These are phyloP conservation scores for Darevskia mixta DNA, from an alignment of 2,797 vertebrate species.

Conservation along the genomic window DNA sequence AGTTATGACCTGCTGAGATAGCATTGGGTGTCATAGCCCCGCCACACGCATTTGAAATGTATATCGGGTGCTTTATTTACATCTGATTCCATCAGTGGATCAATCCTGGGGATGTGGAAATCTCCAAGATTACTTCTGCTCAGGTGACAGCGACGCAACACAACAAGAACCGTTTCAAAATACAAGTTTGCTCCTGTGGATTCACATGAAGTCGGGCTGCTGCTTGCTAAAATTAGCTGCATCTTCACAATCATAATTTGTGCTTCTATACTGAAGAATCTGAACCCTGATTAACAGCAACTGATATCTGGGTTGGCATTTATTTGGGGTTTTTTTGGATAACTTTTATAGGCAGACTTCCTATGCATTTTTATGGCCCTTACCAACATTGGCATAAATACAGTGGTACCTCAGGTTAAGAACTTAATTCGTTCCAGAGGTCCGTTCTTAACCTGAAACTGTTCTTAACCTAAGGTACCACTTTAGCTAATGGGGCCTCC, in stretches of 20 bases:
- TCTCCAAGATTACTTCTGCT: slow-evolving; percentile 15
- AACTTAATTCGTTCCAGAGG: no score
- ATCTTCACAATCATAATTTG: not conserved
- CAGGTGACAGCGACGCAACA: not conserved
- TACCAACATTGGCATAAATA: not conserved
- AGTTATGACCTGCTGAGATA: not conserved
- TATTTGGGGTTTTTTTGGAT: not conserved
- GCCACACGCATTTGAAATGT: not conserved
- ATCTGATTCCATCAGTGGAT: not conserved
- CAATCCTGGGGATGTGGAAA: not conserved
- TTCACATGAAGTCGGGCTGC: not conserved
- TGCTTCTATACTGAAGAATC: not conserved
- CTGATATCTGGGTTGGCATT: not conserved
- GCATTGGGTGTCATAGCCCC: not conserved
- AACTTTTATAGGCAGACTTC: not conserved
- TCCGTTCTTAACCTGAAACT: no score
- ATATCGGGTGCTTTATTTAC: not conserved
- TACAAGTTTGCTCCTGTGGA: slow-evolving; percentile 1
- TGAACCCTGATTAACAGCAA: not conserved
- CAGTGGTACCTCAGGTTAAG: no score
- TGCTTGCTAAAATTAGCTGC: slow-evolving; percentile 9
- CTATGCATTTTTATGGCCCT: not conserved
- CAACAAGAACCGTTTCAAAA: slow-evolving; percentile 25
- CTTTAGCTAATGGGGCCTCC: no score
- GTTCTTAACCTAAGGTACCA: no score